Evolutionary conservation across 2,888 invertebrate genomes (phyloP), one percentile per base, ranked within the genome.

Genomic region (Octonoba sinensis): DNA sequence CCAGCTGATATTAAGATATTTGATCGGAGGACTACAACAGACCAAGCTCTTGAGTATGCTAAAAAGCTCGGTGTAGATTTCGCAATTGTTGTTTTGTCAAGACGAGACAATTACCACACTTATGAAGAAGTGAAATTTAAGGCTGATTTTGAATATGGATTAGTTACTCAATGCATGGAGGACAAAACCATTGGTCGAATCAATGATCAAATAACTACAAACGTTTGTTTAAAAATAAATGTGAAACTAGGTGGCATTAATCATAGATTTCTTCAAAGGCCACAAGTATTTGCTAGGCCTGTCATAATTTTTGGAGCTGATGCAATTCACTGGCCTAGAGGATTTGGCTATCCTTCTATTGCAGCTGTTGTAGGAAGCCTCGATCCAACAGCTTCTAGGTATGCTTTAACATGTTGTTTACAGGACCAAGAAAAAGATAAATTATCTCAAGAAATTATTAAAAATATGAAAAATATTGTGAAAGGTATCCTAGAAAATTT

Each of bases 241-340:
- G 84, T 84, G 24, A 88, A 88, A 85, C 84, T 88, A 70, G 88
- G 88, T n/a, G 88, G 88, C n/a, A 86, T 87, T 71, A 88, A 88
- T 85, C 85, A 74, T 44, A n/a, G 12, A 46, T n/a, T 60, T n/a
- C 16, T 51, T 24, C 20, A 74, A 1, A 83, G 54, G 49, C 82
- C 73, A n/a, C 54, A 15, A 64, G 46, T 87, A 44, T 88, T 93
- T 54, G 85, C 70, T 0, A 87, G 85, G 0, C 70, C 78, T 0
- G 91, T 91, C n/a, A 92, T 93, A 91, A 91, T 93, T 18, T 90
- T 96, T 51, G 97, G 97, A 0, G 96, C 96, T 8, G 97, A 97
- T 89, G 96, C 96, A 8, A 96, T 96, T 0, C 97, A 97, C 90
- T 96, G 96, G 0, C 92, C 95, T 0, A 95, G 95, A 0, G 94